A percentile compares a stretch with the other conserved stretches of the same genome.
These are phyloP conservation scores for Rallus crepitans DNA, from an alignment of 2,797 vertebrate genomes.

Conservation along the genomic window DNA sequence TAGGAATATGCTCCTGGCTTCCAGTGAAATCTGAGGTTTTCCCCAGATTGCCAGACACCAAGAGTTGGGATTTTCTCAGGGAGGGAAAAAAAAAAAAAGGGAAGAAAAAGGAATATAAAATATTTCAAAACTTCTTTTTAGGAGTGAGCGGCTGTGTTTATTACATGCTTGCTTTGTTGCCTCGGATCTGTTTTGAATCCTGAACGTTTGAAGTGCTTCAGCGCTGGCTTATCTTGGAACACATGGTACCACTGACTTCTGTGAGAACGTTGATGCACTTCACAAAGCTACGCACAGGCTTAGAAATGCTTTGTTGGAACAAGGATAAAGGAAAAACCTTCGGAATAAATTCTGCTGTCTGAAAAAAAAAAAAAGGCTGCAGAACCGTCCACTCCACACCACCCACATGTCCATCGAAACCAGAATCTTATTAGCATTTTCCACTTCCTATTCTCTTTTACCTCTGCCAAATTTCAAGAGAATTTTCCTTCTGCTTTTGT, in stretches of 20 bases:
- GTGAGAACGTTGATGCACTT: background rate
- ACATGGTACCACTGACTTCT: background rate
- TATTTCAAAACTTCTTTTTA: background rate
- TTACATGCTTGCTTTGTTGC: background rate
- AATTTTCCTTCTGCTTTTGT: background rate
- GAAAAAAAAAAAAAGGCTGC: background rate
- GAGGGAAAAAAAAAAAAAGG: background rate
- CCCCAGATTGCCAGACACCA: background rate
- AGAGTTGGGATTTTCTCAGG: background rate
- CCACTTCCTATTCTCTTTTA: background rate
- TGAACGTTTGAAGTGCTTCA: background rate
- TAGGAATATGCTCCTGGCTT: background rate
- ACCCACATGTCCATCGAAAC: background rate
- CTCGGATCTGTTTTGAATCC: background rate
- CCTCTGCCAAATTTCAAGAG: background rate
- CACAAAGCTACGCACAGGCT: background rate
- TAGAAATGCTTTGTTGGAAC: background rate
- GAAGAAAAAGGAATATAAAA: background rate
- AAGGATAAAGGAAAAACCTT: background rate
- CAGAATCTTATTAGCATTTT: background rate
- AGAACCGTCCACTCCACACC: background rate
- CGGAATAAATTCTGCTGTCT: background rate
- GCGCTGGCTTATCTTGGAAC: background rate
- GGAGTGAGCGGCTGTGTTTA: background rate
- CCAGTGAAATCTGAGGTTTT: background rate